Conservation (phyloP, 2,888 invertebrate genomes). For the Netelia fuscicornis region DNA sequence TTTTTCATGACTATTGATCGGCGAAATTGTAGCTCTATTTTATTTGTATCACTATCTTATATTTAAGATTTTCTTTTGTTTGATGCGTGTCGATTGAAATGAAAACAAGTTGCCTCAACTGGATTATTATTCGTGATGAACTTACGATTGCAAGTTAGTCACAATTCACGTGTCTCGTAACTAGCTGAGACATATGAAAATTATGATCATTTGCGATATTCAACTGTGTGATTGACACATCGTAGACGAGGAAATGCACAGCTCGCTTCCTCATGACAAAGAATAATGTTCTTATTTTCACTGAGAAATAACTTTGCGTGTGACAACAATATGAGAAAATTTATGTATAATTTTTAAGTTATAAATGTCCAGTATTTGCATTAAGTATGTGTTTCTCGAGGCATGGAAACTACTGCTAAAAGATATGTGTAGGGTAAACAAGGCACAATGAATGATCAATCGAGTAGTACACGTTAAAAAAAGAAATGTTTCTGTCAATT, state of each 20-base stretch:
- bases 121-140: not conserved
- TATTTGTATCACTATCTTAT: slow-evolving; percentile 20
- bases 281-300: slow-evolving; percentile 38
- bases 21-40: slow-evolving; percentile 33
- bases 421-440: not conserved
- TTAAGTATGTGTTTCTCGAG: slow-evolving; percentile 35
- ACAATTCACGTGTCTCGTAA: not conserved
- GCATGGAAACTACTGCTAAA: slow-evolving; percentile 6
- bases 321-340: slow-evolving; percentile 32
- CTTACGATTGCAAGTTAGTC: not conserved
- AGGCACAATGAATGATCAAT: slow-evolving; percentile 3
- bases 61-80: slow-evolving; percentile 8
- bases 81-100: not conserved
- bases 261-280: slow-evolving; percentile 17
- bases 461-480: not conserved
- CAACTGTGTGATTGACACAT: not conserved
- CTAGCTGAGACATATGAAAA: not conserved
- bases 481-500: not conserved
- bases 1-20: slow-evolving; percentile 40
- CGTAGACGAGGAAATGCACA: not conserved
- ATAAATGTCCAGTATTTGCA: slow-evolving; percentile 60
- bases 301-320: not conserved
- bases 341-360: slow-evolving; percentile 50
- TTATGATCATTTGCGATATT: not conserved
- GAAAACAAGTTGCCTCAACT: not conserved